These are phyloP conservation scores for Nemoura dubitans DNA, from an alignment of 2,888 invertebrate genomes.

Conservation along the genomic window DNA sequence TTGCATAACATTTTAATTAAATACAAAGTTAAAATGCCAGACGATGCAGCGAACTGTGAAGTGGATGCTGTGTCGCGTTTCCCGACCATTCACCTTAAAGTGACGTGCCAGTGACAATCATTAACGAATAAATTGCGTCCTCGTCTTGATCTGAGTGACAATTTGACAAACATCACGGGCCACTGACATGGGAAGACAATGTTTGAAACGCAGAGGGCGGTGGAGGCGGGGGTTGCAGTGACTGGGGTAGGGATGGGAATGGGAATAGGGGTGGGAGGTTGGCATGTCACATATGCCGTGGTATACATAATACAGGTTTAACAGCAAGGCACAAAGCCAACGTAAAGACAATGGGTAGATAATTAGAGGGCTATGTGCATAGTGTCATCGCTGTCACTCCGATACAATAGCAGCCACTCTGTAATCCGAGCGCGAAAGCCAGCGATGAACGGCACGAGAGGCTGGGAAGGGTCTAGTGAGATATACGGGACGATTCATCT, in stretches of 20 bases:
- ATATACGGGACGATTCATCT: neutral
- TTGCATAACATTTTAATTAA: too few species aligned
- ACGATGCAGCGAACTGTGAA: too few species aligned
- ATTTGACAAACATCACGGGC: neutral
- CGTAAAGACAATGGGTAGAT: neutral
- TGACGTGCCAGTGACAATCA: too few species aligned
- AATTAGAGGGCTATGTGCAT: neutral
- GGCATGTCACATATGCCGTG: neutral
- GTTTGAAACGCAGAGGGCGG: too few species aligned
- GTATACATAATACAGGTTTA: neutral
- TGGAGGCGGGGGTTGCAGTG: too few species aligned
- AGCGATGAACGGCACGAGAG: too few species aligned
- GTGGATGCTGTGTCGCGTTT: too few species aligned
- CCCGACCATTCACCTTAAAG: too few species aligned
- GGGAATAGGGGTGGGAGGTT: neutral
- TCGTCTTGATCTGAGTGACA: neutral
- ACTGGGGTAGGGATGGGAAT: too few species aligned
- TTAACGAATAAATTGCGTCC: neutral
- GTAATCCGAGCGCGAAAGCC: neutral
- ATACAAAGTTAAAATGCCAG: too few species aligned
- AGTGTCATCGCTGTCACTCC: neutral
- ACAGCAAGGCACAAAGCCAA: neutral
- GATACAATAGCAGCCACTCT: neutral
- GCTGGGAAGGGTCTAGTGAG: too few species aligned
- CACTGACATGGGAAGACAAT: neutral